Base-by-base conservation (phyloP, 2,888 invertebrate species). In the Drosophila incognita region DNA sequence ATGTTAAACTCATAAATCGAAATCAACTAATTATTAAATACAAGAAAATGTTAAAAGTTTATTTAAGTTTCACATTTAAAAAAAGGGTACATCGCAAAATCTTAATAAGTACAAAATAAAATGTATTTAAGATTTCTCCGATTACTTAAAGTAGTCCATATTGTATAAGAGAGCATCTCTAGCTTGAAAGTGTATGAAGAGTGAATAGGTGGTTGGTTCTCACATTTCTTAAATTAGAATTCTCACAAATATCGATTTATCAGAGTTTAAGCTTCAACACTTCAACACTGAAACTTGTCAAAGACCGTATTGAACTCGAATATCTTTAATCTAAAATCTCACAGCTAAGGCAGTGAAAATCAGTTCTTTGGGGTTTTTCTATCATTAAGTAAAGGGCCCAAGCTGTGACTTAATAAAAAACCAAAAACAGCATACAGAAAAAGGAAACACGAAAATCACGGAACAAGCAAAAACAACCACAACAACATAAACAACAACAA, bases 401-500 rank as follows among this genome's bases (percentile, higher is more conserved):
- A 67, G 52, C 49, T 71, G 58, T 40, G 68, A 76, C 69, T 76
- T 69, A 58, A 76, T 69, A 76, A 76, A 69, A 38, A 10, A 10
- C 42, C n/a, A 52, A 36, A 31, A 51, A n/a, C 13, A 60, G 35
- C 21, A 33, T n/a, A 10, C 18, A 46, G 33, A 11, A 29, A 21
- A 27, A 2, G n/a, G 42, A 53, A 58, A 52, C 51, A 35, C 21
- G 36, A 8, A 15, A 15, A 46, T 46, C 24, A 15, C 24, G 46
- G 24, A 36, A 58, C 40, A 33, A 38, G 38, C 48, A 52, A 51
- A 63, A 74, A 69, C 60, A 69, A 58, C 69, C 52, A 53, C 60
- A 48, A 36, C 54, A 42, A 36, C 49, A 59, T n/a, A 51, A 59
- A 40, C 59, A 67, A 42, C 61, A 61, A 62, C 63, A 77, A 78